Base-by-base conservation (phyloP, 92 coral and sea anemone species). In the Epizoanthus rinbou region DNA sequence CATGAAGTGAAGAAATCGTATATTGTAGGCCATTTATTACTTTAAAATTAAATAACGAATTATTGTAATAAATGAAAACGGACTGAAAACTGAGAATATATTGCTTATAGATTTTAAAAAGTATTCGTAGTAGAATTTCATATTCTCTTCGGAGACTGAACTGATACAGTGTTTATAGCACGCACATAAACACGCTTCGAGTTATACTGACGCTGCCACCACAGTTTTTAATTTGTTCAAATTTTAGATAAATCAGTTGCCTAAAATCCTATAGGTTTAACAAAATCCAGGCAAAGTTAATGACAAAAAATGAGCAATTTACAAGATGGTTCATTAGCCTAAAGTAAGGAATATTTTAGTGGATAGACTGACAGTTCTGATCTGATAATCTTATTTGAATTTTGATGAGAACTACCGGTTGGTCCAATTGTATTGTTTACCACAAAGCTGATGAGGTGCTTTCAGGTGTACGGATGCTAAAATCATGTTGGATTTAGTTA, bases 371-470 rank as follows among this genome's bases (percentile, higher is more conserved):
- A 78, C 82, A 78, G 71, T 22, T 23, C 82, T 35, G 53, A 57
- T 78, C 64, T 72, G 22, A 78, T 41, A 65, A 60, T 78, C 22
- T 13, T 37, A 59, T 31, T 60, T 78, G 82, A 78, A 78, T 62
- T 78, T 78, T 78, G 54, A 78, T 78, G 71, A 60, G 71, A 63
- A 41, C 57, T 15, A 78, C 31, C 57, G 70, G 57, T 19, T 63
- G 41, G 82, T 22, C 16, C 54, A 8, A 39, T 3, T 2, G 8
- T 23, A 78, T 78, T 60, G 70, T 78, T 76, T 60, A 60, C 24
- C 31, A 37, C 18, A 17, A 69, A 62, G 71, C 70, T 78, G 82
- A 8, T 21, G 41, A 43, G 25, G 43, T 24, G 45, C 15, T 47
- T 47, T 24, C 21, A 41, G 57, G 13, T 21, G 3, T 11, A 15